Base-by-base conservation (phyloP, 2,113 vertebrate genomes). In the Corythoichthys intestinalis region DNA sequence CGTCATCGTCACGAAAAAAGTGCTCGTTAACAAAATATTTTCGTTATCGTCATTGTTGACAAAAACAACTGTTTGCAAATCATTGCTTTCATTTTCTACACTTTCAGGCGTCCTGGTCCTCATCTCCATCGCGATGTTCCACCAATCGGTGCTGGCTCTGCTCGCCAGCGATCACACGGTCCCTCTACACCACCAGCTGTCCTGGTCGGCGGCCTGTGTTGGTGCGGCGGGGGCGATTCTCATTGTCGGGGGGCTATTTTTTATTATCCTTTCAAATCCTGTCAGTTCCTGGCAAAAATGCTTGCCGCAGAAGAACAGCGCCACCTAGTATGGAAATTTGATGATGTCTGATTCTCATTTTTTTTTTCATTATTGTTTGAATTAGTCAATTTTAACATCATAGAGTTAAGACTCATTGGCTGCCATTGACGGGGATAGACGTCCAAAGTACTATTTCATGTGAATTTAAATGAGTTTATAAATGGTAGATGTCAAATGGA, bases 121-220 rank as follows among this genome's bases (percentile, higher is more conserved):
- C 12, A 58, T 94, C 53, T 93, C 93, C 17, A 81, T 96, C 70
- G 79, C 93, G 75, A 78, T 95, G 39, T 96, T 96, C 88, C 94
- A 95, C 77, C 94, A 94, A 71, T 94, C 94, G 0, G 91, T 96
- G 3, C 63, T 82, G 49, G 91, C 88, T 14, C 77, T 96, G 20
- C 72, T 96, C 72, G 85, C 83, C 78, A 92, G 88, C 2, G 90
- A 92, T 60, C 82, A 88, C 80, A 82, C 88, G 0, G 74, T 93
- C 49, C 90, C 91, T 0, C 87, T 96, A 49, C 80, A 92, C 71
- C 93, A 94, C 0, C 91, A 94, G 60, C 92, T 95, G 65, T 94
- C 94, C 69, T 95, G 94, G 94, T 96, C 95, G 0, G 90, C 95
- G 81, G 90, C 90, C 64, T 96, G 95, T 3, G 89, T 91, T 1